Conservation (phyloP, 2,888 invertebrate species). For the Deilephila elpenor region DNA sequence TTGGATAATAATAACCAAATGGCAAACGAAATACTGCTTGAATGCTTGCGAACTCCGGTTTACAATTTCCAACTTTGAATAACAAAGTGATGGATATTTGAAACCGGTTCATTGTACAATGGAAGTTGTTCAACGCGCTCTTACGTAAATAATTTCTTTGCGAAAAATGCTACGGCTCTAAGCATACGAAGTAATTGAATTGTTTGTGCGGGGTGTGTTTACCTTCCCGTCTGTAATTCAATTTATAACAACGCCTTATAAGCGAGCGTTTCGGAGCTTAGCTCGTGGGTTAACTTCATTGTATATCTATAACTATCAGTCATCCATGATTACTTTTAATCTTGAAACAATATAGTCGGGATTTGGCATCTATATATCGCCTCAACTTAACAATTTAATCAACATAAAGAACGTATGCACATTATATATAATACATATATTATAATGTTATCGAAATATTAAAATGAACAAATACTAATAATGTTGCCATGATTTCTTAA, state of each 20-base stretch:
- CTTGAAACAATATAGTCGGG: no score
- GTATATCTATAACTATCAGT: neutral
- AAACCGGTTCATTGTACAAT: neutral
- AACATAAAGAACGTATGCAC: no score
- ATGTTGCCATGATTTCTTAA: no score
- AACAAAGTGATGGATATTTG: conserved; percentile 1
- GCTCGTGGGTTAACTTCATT: neutral
- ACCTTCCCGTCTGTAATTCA: neutral
- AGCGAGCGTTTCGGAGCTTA: neutral
- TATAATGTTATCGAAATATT: no score
- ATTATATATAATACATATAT: no score
- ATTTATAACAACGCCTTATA: conserved; percentile 12
- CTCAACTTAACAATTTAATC: no score
- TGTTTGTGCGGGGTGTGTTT: neutral
- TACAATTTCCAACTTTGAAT: neutral
- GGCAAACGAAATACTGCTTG: neutral
- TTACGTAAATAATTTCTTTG: conserved; percentile 9
- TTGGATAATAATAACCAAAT: neutral
- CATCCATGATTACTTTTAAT: neutral
- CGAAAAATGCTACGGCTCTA: neutral
- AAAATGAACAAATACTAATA: no score
- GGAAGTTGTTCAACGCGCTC: neutral
- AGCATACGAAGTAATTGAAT: neutral
- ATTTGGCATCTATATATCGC: no score
- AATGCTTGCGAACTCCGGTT: neutral